phyloP scores from a whole-genome alignment of 2,113 vertebrate species.

The Pomatorhinus ruficollis region DNA sequence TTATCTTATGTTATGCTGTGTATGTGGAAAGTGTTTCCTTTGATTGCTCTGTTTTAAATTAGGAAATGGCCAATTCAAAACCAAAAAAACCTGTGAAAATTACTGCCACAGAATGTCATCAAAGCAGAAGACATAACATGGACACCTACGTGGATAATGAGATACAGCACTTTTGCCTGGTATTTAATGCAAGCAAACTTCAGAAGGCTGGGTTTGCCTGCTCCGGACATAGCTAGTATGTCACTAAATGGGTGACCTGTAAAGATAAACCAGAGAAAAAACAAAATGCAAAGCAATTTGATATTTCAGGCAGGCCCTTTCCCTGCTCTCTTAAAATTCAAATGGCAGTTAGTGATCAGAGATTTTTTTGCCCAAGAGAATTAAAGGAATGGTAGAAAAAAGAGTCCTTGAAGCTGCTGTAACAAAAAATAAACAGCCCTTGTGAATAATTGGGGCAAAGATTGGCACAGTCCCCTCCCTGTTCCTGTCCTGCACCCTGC shows the following conservation, averaged over 20 bases:
- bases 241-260: not conserved
- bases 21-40: slow-evolving; percentile 37
- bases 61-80: slow-evolving; percentile 28
- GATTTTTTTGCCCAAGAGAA: not conserved
- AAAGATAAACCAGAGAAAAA: not conserved
- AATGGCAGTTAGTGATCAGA: not conserved
- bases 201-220: not conserved
- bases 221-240: not conserved
- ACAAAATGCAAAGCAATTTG: slow-evolving; percentile 2
- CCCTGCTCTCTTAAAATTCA: not conserved
- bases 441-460: not conserved
- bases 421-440: not conserved
- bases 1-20: not conserved
- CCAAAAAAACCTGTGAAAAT: slow-evolving; percentile 6
- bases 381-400: not conserved
- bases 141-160: slow-evolving; percentile 11
- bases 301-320: not conserved
- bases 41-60: slow-evolving; percentile 41
- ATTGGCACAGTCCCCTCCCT: accelerated
- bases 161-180: not conserved
- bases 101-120: not conserved
- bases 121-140: not conserved
- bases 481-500: not conserved
- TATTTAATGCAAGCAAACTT: not conserved
- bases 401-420: not conserved